phyloP scores from a whole-genome alignment of 2,888 invertebrate genomes.

The Lasius platythorax region DNA sequence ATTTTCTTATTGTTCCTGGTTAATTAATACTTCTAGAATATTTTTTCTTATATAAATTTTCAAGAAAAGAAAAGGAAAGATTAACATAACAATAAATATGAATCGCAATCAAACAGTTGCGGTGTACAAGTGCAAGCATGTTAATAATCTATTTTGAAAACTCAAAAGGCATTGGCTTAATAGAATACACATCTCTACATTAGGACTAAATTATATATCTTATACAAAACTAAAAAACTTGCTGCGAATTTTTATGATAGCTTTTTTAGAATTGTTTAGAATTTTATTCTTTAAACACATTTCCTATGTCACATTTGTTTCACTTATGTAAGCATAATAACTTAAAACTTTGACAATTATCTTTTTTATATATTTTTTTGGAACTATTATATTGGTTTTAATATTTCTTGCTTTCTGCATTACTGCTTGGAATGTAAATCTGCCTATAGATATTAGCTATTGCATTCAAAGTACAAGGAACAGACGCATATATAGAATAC shows the following conservation, averaged over 20 bases:
- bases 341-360: slow-evolving; percentile 41
- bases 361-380: slow-evolving; percentile 58
- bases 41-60: background rate
- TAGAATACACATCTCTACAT: background rate
- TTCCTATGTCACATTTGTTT: slow-evolving; percentile 10
- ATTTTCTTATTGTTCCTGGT: slow-evolving; percentile 29
- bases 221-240: background rate
- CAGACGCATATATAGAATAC: slow-evolving; percentile 52
- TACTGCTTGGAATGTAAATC: slow-evolving; percentile 79
- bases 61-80: background rate
- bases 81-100: background rate
- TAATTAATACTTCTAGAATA: background rate
- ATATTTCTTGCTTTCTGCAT: slow-evolving; percentile 74
- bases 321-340: slow-evolving; percentile 16
- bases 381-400: slow-evolving; percentile 41
- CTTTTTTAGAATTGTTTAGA: background rate
- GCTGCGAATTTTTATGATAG: background rate
- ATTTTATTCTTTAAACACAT: background rate
- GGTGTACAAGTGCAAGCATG: background rate
- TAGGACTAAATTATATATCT: background rate
- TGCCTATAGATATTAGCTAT: slow-evolving; percentile 69
- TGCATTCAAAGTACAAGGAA: slow-evolving; percentile 55
- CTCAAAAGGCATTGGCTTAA: slow-evolving; percentile 2
- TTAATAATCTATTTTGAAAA: slow-evolving; percentile 17
- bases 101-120: background rate